A percentile compares a stretch with the other conserved stretches of the same genome.
Evolutionary conservation across 2,113 vertebrate species (phyloP).

Genomic region (crab-eating macaque (Macaca fascicularis)): T2T-MFA8v1.1 NC_088389.1:121133001-121133500

Average conservation of each 20-base stretch:
- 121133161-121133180: too few species aligned
- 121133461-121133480: too few species aligned
- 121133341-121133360: background rate
- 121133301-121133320: background rate
- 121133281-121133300: background rate
- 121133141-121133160: background rate
- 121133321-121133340: background rate
- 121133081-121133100: rapidly evolving
- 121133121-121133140: background rate
- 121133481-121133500: background rate
- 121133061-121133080: background rate
- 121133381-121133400: too few species aligned
- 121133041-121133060: background rate
- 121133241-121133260: rapidly evolving
- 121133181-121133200: background rate
- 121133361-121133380: background rate
- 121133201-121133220: background rate
- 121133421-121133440: rapidly evolving
- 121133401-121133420: background rate
- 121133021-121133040: background rate
- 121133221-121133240: background rate
- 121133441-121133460: background rate
- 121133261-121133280: background rate
- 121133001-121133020: too few species aligned
- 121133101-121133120: rapidly evolving